These are phyloP conservation scores for Euwallacea similis DNA, from an alignment of 1,140 invertebrate species.

Conservation along the genomic window DNA sequence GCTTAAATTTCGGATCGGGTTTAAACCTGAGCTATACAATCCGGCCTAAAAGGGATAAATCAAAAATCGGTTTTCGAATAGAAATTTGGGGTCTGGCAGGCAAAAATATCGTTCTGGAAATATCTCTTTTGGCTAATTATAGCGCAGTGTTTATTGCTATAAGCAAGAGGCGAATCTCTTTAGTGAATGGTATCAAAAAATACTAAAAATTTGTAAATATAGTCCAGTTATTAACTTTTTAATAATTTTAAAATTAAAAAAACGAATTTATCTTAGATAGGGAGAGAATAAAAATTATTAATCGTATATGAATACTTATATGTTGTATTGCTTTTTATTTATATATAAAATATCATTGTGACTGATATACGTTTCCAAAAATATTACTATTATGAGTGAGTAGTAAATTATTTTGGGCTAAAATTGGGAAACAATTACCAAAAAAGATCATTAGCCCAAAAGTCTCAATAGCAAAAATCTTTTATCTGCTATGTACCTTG, in stretches of 20 bases:
- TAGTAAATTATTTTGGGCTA: constrained; percentile 25
- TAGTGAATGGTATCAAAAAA: constrained; percentile 46
- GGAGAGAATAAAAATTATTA: constrained; percentile 51
- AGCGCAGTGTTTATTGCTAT: constrained; percentile 35
- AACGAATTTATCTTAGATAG: constrained; percentile 56
- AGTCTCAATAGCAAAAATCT: constrained; percentile 34
- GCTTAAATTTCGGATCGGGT: no score
- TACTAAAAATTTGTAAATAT: constrained; percentile 52
- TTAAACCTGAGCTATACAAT: no score
- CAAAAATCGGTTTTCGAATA: no score
- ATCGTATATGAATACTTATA: constrained; percentile 45
- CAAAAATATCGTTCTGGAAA: constrained; percentile 21
- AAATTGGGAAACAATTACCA: neutral
- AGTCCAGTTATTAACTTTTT: constrained; percentile 56
- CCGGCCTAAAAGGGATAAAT: no score
- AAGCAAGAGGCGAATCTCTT: constrained; percentile 26
- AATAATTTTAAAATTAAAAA: constrained; percentile 54
- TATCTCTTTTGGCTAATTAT: constrained; percentile 17
- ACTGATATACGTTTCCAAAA: constrained; percentile 53
- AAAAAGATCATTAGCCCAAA: neutral
- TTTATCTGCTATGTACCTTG: constrained; percentile 51
- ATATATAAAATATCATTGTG: constrained; percentile 52
- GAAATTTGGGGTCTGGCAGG: neutral
- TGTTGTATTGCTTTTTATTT: constrained; percentile 55
- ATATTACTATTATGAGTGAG: constrained; percentile 29